These are phyloP conservation scores for Homarus americanus DNA, from an alignment of 1,140 invertebrate species.

Conservation along the genomic window DNA sequence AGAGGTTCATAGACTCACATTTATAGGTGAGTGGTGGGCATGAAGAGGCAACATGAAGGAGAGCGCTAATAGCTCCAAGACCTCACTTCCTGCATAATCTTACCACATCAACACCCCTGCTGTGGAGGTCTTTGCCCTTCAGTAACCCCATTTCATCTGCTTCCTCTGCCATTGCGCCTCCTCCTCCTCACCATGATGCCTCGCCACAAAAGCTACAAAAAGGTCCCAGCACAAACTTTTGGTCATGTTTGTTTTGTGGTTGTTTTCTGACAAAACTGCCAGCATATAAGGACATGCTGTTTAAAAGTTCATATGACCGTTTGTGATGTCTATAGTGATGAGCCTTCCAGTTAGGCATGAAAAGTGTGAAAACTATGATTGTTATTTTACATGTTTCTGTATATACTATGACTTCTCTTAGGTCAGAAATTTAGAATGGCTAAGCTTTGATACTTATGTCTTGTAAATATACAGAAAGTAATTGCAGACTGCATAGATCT, in stretches of 20 bases:
- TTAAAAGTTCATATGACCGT: slow-evolving; percentile 36
- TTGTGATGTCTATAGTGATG: slow-evolving; percentile 37
- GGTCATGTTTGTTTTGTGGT: slow-evolving; percentile 46
- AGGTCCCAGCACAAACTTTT: slow-evolving; percentile 39
- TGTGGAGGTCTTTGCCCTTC: slow-evolving; percentile 26
- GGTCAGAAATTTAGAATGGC: slow-evolving; percentile 28
- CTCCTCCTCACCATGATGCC: slow-evolving; percentile 43
- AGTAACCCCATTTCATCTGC: neutral
- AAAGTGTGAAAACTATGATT: slow-evolving; percentile 1
- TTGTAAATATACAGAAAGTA: slow-evolving; percentile 11
- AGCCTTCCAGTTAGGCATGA: slow-evolving; percentile 29
- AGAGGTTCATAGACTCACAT: neutral
- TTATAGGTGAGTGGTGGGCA: slow-evolving; percentile 40
- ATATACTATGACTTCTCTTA: slow-evolving; percentile 16
- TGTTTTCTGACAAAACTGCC: slow-evolving; percentile 34
- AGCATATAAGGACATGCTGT: slow-evolving; percentile 40
- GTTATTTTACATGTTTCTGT: slow-evolving; percentile 30
- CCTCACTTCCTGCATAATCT: neutral
- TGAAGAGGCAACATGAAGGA: slow-evolving; percentile 38
- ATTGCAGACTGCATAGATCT: slow-evolving; percentile 26
- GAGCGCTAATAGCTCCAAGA: slow-evolving; percentile 23
- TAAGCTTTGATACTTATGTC: slow-evolving; percentile 43
- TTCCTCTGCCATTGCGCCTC: neutral
- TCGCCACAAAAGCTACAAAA: slow-evolving; percentile 40
- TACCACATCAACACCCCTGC: neutral